Percentiles rank a stretch among this genome's conserved stretches.
Conservation (phyloP, 1,140 invertebrate genomes). For the Aricia agestis region DNA sequence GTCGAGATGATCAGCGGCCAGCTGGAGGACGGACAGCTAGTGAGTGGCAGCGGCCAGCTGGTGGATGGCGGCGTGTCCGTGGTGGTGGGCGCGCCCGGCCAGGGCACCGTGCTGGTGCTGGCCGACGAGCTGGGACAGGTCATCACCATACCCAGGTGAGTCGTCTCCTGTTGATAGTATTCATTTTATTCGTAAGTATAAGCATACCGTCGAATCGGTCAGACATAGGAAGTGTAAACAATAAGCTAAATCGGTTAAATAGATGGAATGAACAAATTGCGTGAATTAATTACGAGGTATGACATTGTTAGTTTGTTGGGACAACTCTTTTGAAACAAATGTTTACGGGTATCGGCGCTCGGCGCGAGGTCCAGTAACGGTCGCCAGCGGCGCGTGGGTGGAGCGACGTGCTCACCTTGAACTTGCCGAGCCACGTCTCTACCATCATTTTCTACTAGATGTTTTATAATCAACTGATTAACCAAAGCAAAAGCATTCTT, state of each 20-base stretch:
- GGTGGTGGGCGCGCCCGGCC: conserved; percentile 67
- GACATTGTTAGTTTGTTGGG: conserved; percentile 35
- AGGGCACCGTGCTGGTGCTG: conserved; percentile 69
- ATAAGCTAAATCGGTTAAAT: background rate
- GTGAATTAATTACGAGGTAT: conserved; percentile 19
- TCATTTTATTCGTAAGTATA: background rate
- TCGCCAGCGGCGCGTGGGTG: conserved; percentile 64
- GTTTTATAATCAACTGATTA: conserved; percentile 18
- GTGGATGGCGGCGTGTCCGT: conserved; percentile 70
- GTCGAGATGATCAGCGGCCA: conserved; percentile 76
- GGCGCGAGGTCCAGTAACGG: conserved; percentile 61
- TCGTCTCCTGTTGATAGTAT: background rate
- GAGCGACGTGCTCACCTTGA: conserved; percentile 72
- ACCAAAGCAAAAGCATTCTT: background rate
- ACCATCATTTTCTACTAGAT: conserved; percentile 46
- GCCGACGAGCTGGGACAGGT: conserved; percentile 74
- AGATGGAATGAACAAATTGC: background rate
- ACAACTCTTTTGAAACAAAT: conserved; percentile 39
- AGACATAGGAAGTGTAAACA: too few species aligned
- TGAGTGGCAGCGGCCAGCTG: conserved; percentile 56
- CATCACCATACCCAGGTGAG: conserved; percentile 73
- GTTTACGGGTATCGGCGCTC: conserved; percentile 42
- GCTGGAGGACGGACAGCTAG: conserved; percentile 61
- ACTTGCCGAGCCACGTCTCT: conserved; percentile 52
- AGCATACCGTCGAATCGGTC: too few species aligned